Conservation (phyloP, 2,888 invertebrate species). For the Drosophila lutescens region DNA sequence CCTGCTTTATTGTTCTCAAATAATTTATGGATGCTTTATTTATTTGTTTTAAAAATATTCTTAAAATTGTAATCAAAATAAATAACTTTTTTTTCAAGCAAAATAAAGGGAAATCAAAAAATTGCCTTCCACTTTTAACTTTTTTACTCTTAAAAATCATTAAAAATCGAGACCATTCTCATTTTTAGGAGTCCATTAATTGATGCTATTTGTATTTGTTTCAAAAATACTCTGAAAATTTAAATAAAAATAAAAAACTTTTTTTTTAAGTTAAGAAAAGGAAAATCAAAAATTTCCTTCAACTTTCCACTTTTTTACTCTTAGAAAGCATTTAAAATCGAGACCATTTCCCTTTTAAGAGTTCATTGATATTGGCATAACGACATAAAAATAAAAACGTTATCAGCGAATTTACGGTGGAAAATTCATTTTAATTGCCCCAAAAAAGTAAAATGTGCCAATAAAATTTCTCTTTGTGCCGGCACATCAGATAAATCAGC, state of each 20-base stretch:
- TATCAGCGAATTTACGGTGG: conserved; percentile 5
- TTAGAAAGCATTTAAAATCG: not conserved
- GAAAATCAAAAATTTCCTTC: no score
- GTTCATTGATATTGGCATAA: conserved; percentile 24
- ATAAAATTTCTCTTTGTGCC: conserved; percentile 18
- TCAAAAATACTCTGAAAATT: no score
- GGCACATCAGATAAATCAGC: conserved; percentile 28
- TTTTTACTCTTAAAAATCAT: not conserved
- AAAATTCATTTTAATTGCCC: conserved; percentile 27
- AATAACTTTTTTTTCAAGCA: not conserved
- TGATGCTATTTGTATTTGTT: not conserved
- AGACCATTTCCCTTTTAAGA: not conserved
- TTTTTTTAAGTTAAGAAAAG: not conserved
- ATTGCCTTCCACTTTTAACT: no score
- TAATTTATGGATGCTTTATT: not conserved
- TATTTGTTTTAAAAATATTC: no score
- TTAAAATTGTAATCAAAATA: no score
- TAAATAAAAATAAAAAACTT: no score
- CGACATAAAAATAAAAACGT: conserved; percentile 12
- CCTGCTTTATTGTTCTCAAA: not conserved
- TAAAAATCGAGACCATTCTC: not conserved
- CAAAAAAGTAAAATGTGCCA: conserved; percentile 14
- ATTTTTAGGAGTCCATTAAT: no score
- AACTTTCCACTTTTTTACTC: not conserved
- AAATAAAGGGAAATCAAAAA: not conserved